Conservation (phyloP, 2,888 invertebrate species). For the Dichetophora obliterata region DNA sequence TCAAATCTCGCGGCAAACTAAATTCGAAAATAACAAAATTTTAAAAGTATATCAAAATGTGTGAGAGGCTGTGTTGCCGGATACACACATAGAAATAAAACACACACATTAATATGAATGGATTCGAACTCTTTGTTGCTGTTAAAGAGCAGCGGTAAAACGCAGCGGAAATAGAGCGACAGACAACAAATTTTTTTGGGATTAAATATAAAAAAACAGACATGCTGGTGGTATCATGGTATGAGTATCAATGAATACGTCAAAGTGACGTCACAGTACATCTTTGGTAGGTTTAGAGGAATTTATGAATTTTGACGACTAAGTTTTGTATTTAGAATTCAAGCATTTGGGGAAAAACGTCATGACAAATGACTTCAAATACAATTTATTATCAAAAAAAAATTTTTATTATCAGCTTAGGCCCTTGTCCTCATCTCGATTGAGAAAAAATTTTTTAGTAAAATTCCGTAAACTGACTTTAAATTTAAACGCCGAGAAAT, state of each 20-base stretch:
- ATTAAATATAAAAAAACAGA: neutral
- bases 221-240: too few species aligned
- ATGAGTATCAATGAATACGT: neutral
- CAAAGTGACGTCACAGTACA: neutral
- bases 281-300: neutral
- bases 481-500: too few species aligned
- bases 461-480: too few species aligned
- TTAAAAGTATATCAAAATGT: neutral
- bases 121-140: neutral
- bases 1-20: conserved; percentile 49
- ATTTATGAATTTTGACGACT: neutral
- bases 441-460: too few species aligned
- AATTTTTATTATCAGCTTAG: too few species aligned
- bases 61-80: neutral
- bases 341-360: too few species aligned
- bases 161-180: neutral
- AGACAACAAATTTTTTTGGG: neutral
- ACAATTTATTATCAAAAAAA: too few species aligned
- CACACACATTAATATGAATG: neutral
- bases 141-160: neutral
- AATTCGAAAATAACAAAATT: conserved; percentile 26
- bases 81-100: neutral
- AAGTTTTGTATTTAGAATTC: too few species aligned
- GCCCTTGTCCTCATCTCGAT: too few species aligned
- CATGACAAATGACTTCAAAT: too few species aligned